Conservation (phyloP, 2,797 vertebrate species). For the Spheniscus humboldti region DNA sequence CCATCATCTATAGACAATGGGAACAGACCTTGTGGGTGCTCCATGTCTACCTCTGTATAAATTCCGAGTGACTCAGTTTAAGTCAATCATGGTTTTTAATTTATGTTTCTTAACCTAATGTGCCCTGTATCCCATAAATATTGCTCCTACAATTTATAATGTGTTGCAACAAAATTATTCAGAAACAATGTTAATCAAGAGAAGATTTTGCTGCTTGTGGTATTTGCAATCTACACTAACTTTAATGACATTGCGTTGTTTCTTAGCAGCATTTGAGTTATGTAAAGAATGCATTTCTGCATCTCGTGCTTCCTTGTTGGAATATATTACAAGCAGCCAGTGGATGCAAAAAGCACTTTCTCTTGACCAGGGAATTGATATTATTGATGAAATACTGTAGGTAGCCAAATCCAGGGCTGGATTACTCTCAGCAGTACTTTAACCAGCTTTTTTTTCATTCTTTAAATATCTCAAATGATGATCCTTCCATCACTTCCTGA, state of each 20-base stretch:
- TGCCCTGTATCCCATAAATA: neutral
- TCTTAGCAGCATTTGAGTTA: neutral
- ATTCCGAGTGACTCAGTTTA: neutral
- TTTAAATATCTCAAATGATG: neutral
- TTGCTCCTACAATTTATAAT: neutral
- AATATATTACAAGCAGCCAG: neutral
- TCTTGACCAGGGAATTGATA: neutral
- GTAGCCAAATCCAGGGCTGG: neutral
- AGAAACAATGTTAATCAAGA: neutral
- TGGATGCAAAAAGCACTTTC: neutral
- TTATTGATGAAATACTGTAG: neutral
- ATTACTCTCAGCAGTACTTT: neutral
- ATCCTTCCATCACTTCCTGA: neutral
- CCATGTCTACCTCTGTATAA: neutral
- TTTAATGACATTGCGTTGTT: neutral
- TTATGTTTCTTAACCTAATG: constrained; percentile 20
- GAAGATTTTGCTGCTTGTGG: neutral
- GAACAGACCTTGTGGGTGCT: neutral
- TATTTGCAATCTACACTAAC: neutral
- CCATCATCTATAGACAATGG: neutral
- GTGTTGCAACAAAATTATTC: neutral
- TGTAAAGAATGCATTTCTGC: neutral
- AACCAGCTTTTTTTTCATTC: neutral
- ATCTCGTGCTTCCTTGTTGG: neutral
- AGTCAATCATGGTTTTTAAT: neutral